Conservation (phyloP, 2,888 invertebrate genomes). For the Catocala fraxini region DNA sequence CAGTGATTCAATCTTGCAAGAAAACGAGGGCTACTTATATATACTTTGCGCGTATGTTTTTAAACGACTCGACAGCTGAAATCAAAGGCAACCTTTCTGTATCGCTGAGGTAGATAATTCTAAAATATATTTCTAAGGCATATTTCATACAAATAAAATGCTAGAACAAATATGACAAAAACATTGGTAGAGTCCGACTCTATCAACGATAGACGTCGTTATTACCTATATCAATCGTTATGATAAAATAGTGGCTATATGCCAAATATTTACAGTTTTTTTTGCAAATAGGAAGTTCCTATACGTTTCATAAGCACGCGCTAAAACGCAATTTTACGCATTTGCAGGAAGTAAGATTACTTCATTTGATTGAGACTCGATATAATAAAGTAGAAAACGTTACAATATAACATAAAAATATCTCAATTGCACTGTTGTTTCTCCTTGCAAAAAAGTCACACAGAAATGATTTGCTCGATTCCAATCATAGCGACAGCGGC, state of each 20-base stretch:
- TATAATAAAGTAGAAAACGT: too few relatives aligned
- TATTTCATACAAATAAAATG: too few relatives aligned
- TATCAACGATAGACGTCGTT: not conserved
- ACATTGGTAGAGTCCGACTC: not conserved
- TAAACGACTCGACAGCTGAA: conserved; percentile 77
- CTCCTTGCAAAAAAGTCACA: conserved; percentile 40
- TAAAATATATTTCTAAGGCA: conserved; percentile 16
- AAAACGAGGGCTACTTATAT: conserved; percentile 50
- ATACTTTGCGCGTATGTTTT: conserved; percentile 62
- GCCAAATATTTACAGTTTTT: conserved; percentile 7
- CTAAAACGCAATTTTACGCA: not conserved
- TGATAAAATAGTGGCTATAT: not conserved
- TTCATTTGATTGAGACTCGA: not conserved
- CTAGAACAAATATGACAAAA: conserved; percentile 6
- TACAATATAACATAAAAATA: not conserved
- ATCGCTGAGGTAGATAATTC: conserved; percentile 46
- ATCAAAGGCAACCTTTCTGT: conserved; percentile 66
- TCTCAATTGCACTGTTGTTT: not conserved
- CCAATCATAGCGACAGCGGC: conserved; percentile 64
- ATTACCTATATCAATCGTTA: not conserved
- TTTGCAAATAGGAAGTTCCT: conserved; percentile 24
- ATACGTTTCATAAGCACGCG: not conserved
- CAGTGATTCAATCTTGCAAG: conserved; percentile 76
- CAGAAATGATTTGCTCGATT: conserved; percentile 62
- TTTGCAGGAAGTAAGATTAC: conserved; percentile 3